Evolutionary conservation across 2,888 invertebrate genomes (phyloP), one percentile per base, ranked within the genome.

Genomic region (Conus canariensis): DNA sequence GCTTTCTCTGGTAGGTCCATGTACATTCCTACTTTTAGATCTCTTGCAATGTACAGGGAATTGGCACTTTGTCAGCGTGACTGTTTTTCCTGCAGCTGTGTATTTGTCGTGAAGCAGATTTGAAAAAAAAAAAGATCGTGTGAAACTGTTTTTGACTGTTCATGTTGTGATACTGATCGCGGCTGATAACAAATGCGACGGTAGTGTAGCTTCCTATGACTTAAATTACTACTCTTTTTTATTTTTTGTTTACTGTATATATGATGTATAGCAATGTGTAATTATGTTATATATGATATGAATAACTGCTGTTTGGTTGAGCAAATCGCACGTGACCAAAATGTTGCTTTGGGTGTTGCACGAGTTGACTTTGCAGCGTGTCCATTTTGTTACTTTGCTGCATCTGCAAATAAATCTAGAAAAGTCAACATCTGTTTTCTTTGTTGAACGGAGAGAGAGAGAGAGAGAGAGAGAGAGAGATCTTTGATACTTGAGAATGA

Each of bases 311-410:
- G 82, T 83, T 10, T 14, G 82, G 58, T 58, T 83, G 56, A 19
- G 10, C 19, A 58, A 7, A 45, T 83, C 22, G 22, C 82, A 83
- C 56, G 56, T 83, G 82, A 83, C 82, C 82, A 58, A 80, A 10
- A 83, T 83, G 56, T 58, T 58, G 82, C 82, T 83, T 58, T 83
- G 16, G 56, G 58, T 83, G 82, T 83, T 83, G 58, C 58, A 83
- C 82, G 22, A 58, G 56, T 64, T 64, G 64, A 64, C 64, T 64
- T 83, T 83, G 82, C 82, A 83, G 25, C 82, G 82, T 58, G 82
- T 58, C 58, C 19, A 22, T 83, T 25, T 83, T 56, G 25, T 58
- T 83, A 83, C 56, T 83, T 83, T 56, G 82, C 58, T 83, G 82
- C 82, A 83, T 58, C 82, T 22, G 82, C 82, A 56, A 83, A 58